These are phyloP conservation scores for Gymnocheta viridis DNA, from an alignment of 2,888 invertebrate species.

Conservation along the genomic window DNA sequence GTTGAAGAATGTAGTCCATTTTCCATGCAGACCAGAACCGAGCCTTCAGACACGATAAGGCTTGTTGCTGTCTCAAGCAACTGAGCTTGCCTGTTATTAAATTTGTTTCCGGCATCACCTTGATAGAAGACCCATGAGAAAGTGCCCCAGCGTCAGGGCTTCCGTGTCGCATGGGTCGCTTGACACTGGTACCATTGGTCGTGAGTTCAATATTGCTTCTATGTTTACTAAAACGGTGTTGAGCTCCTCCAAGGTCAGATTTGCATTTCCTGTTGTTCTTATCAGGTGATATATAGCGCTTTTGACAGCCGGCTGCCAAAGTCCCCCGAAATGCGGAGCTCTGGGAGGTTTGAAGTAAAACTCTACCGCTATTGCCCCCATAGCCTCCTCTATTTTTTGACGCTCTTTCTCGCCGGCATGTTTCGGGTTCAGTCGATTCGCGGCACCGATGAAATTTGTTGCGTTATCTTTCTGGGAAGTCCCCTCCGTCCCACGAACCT, in stretches of 20 bases:
- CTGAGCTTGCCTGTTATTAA: neutral
- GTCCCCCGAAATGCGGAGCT: conserved; percentile 18
- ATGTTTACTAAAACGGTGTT: neutral
- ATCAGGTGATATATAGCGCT: neutral
- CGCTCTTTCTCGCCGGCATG: too few relatives aligned
- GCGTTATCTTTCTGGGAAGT: conserved; percentile 1
- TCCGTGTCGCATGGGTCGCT: conserved; percentile 11
- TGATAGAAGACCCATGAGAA: conserved; percentile 21
- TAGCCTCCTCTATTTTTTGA: neutral
- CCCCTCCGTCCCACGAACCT: conserved; percentile 22
- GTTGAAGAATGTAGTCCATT: neutral
- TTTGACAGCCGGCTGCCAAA: too few relatives aligned
- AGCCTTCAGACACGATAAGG: conserved; percentile 22
- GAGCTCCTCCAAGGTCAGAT: neutral
- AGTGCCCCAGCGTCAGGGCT: neutral
- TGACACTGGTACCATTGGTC: neutral
- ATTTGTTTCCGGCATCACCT: neutral
- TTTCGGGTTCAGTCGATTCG: neutral
- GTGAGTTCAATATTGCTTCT: neutral
- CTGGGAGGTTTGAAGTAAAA: conserved; percentile 12
- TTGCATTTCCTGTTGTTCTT: neutral
- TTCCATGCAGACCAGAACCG: conserved; percentile 35
- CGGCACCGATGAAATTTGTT: neutral
- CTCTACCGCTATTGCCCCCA: neutral
- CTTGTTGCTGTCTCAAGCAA: neutral